Percentiles rank a stretch among this genome's conserved stretches.
Evolutionary conservation across 2,113 vertebrate genomes (phyloP).

Genomic region (Mixornis gularis): DNA sequence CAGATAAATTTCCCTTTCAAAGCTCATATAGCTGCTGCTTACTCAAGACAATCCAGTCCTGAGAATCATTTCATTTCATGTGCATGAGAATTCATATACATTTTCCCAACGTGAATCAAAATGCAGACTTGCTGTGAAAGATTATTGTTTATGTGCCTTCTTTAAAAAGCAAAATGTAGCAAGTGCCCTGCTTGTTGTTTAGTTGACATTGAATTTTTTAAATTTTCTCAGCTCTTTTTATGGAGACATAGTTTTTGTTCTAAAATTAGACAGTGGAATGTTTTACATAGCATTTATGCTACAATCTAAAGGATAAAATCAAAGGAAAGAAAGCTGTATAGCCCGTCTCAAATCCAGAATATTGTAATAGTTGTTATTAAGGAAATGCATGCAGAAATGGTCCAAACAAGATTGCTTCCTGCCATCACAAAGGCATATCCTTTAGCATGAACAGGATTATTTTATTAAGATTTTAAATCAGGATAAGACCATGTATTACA

Average conservation of each 20-base stretch:
- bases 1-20: conserved; percentile 37
- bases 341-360: background rate
- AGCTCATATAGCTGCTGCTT: conserved; percentile 7
- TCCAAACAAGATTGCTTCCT: background rate
- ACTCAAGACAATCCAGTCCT: background rate
- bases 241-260: background rate
- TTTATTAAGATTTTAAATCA: conserved; percentile 3
- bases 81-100: background rate
- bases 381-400: background rate
- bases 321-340: background rate
- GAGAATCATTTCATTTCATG: conserved; percentile 22
- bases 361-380: background rate
- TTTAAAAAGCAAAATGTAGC: conserved; percentile 20
- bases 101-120: background rate
- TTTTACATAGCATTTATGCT: conserved; percentile 20
- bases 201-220: background rate
- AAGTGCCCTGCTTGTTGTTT: conserved; percentile 16
- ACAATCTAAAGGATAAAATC: background rate
- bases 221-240: conserved; percentile 37
- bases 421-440: background rate
- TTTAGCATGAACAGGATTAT: background rate
- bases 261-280: background rate
- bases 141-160: conserved; percentile 47
- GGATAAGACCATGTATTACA: background rate
- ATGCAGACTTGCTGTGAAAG: conserved; percentile 9